phyloP scores from a whole-genome alignment of 2,113 vertebrate species.

The Anarhynchus alexandrinus region DNA sequence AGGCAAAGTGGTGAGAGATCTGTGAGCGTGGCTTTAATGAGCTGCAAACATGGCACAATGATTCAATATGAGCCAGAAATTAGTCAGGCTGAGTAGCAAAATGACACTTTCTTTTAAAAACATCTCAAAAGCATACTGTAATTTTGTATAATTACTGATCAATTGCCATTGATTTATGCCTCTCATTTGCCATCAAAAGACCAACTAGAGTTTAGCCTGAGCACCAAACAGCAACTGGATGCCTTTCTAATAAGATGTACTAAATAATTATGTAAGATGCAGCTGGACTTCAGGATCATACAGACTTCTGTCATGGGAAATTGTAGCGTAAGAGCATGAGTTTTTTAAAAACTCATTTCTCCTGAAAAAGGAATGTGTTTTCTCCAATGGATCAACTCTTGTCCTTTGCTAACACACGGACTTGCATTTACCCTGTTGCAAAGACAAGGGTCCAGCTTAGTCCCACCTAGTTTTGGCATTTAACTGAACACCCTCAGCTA shows the following conservation, averaged over 20 bases:
- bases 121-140: slow-evolving; percentile 33
- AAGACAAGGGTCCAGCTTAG: not conserved
- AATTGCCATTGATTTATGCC: slow-evolving; percentile 19
- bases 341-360: not conserved
- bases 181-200: not conserved
- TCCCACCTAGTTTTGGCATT: not conserved
- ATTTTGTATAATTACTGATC: slow-evolving; percentile 54
- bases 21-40: not conserved
- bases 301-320: not conserved
- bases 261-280: not conserved
- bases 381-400: not conserved
- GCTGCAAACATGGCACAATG: not conserved
- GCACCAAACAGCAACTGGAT: not conserved
- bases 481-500: not conserved
- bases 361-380: not conserved
- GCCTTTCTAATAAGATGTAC: not conserved
- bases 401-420: not conserved
- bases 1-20: not conserved
- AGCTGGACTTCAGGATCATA: not conserved
- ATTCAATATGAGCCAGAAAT: slow-evolving; percentile 53
- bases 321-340: not conserved
- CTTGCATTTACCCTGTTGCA: not conserved
- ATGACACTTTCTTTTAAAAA: slow-evolving; percentile 43
- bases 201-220: not conserved
- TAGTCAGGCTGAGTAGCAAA: slow-evolving; percentile 49